Evolutionary conservation across 2,113 vertebrate genomes (phyloP), one percentile per base, ranked within the genome.

Genomic region (Pagrus major): DNA sequence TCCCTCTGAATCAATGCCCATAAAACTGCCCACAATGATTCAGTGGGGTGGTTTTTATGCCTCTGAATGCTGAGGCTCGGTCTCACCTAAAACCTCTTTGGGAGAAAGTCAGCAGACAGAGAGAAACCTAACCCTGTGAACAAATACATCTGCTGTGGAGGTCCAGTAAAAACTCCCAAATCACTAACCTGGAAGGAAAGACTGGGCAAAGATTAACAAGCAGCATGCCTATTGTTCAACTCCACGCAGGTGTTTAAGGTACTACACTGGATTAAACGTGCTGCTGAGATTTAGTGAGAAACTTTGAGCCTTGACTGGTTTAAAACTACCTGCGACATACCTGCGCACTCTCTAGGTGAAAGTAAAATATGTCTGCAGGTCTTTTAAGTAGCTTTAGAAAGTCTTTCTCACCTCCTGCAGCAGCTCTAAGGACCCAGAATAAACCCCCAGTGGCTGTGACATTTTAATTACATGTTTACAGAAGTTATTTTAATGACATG

Each of bases 101-200:
- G 8, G 5, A 35, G 9, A 78, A 29, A 52, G 49, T 46, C 5
- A 6, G 10, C n/a, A 58, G 41, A 64, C 11, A 35, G n/a, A 18
- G 0, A 31, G 14, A 31, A 1, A 15, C 4, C n/a, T n/a, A n/a
- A n/a, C n/a, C n/a, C n/a, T n/a, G n/a, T n/a, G n/a, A n/a, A n/a
- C 9, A 33, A 21, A 20, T 8, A 16, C 27, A 52, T 1, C 23
- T 49, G 1, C 9, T 1, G 6, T 6, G 1, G 1, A 29, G 15
- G 3, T 35, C 12, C 23, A 52, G 37, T 51, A 71, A 55, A 65
- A 67, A 12, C 16, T 63, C 12, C 44, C 23, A 67, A 87, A 91
- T 90, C 59, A 83, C 27, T 91, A 77, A 91, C 78, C 66, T 54
- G 42, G 15, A 64, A 31, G 42, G 1, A 69, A 75, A 12, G 9